Conservation (phyloP, 2,797 vertebrate genomes). For the Alcedo atthis region DNA sequence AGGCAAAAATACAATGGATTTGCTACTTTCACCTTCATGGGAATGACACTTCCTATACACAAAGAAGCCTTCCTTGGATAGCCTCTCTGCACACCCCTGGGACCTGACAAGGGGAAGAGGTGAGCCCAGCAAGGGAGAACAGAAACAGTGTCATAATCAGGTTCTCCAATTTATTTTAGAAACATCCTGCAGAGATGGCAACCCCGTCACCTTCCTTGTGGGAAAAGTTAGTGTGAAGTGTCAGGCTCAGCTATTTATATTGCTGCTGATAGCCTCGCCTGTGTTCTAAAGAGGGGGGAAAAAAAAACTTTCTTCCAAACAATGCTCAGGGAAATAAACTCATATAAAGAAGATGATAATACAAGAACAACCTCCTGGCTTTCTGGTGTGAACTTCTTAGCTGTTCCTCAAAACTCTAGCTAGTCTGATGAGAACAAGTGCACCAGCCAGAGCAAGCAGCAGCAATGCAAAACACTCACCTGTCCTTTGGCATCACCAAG, state of each 20-base stretch:
- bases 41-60: neutral
- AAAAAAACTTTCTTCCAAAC: neutral
- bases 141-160: constrained; percentile 21
- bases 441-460: neutral
- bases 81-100: neutral
- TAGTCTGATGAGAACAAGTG: neutral
- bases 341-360: neutral
- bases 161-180: constrained; percentile 62
- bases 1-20: neutral
- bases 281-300: neutral
- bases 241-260: constrained; percentile 69
- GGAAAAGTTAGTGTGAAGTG: constrained; percentile 60
- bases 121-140: neutral
- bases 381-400: neutral
- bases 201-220: constrained; percentile 67
- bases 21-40: accelerated
- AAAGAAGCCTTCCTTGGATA: neutral
- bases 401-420: neutral
- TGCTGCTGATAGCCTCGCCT: constrained; percentile 16
- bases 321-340: constrained; percentile 3
- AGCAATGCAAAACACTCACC: neutral
- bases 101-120: neutral
- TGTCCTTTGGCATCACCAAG: neutral
- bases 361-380: neutral
- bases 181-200: constrained; percentile 31